Evolutionary conservation across 2,888 invertebrate species (phyloP).

Genomic region (Eupelmus urozonus): DNA sequence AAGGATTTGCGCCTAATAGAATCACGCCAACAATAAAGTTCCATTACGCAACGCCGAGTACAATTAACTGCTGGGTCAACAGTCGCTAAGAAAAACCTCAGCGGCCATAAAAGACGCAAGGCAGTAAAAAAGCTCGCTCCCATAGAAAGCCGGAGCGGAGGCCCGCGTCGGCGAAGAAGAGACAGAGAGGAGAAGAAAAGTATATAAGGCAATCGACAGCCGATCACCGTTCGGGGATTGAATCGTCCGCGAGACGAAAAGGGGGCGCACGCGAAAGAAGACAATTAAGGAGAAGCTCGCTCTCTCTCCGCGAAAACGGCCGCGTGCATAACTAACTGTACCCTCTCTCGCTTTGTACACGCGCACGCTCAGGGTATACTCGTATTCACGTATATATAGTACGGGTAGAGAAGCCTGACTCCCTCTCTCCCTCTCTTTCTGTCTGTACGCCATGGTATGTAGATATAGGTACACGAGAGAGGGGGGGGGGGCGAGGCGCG

Average conservation of each 20-base stretch:
- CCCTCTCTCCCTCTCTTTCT: conserved; percentile 33
- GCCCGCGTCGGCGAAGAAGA: background rate
- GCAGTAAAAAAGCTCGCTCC: too few species aligned
- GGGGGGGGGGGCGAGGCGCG: conserved; percentile 44
- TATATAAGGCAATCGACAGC: conserved; percentile 48
- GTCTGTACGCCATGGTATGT: conserved; percentile 30
- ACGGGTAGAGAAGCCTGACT: background rate
- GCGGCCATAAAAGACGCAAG: background rate
- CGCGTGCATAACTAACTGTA: conserved; percentile 50
- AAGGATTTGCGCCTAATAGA: background rate
- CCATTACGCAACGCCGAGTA: background rate
- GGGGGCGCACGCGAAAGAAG: conserved; percentile 54
- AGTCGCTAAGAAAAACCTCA: background rate
- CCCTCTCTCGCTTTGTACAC: background rate
- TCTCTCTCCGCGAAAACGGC: conserved; percentile 23
- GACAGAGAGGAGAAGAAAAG: conserved; percentile 4
- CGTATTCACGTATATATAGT: too few species aligned
- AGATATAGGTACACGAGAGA: conserved; percentile 25
- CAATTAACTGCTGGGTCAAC: background rate
- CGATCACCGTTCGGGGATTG: conserved; percentile 48
- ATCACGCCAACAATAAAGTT: background rate
- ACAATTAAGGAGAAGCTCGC: conserved; percentile 52
- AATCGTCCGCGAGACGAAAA: conserved; percentile 52
- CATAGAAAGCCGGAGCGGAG: background rate
- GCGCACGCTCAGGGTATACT: background rate